phyloP scores from a whole-genome alignment of 2,113 vertebrate genomes.

The Seriola dumerili region DNA sequence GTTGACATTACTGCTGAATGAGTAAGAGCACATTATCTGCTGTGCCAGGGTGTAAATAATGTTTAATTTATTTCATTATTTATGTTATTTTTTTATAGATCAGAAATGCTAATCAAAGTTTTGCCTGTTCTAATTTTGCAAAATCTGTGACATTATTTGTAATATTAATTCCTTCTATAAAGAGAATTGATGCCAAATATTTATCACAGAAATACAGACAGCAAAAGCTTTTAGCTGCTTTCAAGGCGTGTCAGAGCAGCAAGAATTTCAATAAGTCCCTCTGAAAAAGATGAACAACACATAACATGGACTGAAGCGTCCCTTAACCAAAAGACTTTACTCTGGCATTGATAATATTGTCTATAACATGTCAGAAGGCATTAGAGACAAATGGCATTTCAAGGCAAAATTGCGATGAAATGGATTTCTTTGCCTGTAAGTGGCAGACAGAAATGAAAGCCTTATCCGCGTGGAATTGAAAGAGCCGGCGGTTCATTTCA shows the following conservation, averaged over 20 bases:
- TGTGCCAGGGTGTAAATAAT: too few relatives aligned
- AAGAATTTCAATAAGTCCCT: slow-evolving; percentile 25
- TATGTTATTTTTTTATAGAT: too few relatives aligned
- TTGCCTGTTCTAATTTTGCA: too few relatives aligned
- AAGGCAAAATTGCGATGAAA: slow-evolving; percentile 15
- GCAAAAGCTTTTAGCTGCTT: not conserved
- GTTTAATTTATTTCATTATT: not conserved
- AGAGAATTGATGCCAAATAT: not conserved
- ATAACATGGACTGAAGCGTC: not conserved
- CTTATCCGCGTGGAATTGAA: slow-evolving; percentile 40
- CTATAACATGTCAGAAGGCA: slow-evolving; percentile 12
- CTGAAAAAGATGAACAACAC: slow-evolving; percentile 13
- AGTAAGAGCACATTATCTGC: not conserved
- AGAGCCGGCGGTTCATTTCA: slow-evolving; percentile 1
- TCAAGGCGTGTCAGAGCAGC: slow-evolving; percentile 23
- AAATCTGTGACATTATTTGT: not conserved
- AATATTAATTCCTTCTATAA: not conserved
- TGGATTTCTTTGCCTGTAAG: slow-evolving; percentile 28
- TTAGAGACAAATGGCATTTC: not conserved
- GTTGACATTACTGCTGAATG: not conserved
- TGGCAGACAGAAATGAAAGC: slow-evolving; percentile 20
- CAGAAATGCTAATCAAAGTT: not conserved
- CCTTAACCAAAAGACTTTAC: not conserved
- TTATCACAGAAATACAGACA: not conserved
- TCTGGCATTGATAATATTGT: slow-evolving; percentile 32